Evolutionary conservation across 2,113 vertebrate species (phyloP).

Genomic region (Nansenia antarctica): DNA sequence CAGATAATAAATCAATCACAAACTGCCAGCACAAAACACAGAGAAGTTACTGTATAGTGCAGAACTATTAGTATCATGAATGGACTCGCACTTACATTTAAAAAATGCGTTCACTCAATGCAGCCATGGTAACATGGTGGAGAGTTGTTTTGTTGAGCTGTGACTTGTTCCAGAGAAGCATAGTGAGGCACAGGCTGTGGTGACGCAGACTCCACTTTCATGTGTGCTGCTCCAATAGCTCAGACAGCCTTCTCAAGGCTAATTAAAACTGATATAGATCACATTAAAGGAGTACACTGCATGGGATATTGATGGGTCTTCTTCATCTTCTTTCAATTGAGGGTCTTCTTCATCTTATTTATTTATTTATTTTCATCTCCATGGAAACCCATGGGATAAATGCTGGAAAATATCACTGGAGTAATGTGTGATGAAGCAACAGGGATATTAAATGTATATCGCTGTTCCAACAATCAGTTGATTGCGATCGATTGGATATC

Average conservation of each 20-base stretch:
- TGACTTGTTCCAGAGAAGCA: slow-evolving; percentile 59
- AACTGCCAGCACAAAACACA: no score
- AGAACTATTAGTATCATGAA: not conserved
- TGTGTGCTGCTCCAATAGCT: slow-evolving; percentile 41
- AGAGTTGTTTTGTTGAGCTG: slow-evolving; percentile 42
- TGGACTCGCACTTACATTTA: slow-evolving; percentile 26
- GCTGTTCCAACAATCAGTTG: not conserved
- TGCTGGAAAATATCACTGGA: not conserved
- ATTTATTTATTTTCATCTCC: slow-evolving; percentile 14
- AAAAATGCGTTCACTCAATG: slow-evolving; percentile 58
- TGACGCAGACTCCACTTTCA: slow-evolving; percentile 65
- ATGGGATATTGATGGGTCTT: not conserved
- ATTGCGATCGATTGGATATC: not conserved
- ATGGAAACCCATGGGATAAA: not conserved
- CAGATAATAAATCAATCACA: not conserved
- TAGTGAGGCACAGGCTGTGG: slow-evolving; percentile 56
- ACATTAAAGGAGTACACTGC: slow-evolving; percentile 25
- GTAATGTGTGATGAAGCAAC: not conserved
- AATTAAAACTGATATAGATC: slow-evolving; percentile 38
- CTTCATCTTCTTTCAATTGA: no score
- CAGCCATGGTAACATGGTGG: slow-evolving; percentile 68
- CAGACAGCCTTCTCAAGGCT: slow-evolving; percentile 30
- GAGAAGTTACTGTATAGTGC: not conserved
- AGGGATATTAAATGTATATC: not conserved
- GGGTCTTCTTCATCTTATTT: not conserved